phyloP scores from a whole-genome alignment of 2,113 vertebrate species.

The Hoplias malabaricus region DNA sequence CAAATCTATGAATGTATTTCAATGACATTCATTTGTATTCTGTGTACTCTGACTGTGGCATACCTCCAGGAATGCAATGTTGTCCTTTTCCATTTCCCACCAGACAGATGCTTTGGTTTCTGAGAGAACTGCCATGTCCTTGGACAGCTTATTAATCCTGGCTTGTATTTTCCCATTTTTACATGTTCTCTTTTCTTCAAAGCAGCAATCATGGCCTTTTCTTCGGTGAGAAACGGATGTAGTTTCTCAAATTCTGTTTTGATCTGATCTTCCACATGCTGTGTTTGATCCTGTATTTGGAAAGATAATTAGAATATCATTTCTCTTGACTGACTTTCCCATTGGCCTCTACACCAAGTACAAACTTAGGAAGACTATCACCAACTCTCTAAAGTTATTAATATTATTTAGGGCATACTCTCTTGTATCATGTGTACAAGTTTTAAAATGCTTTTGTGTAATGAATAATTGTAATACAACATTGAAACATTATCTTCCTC shows the following conservation, averaged over 20 bases:
- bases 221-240: constrained; percentile 3
- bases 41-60: background rate
- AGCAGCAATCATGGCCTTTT: constrained; percentile 7
- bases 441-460: too few species aligned
- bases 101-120: background rate
- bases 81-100: background rate
- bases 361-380: background rate
- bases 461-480: too few species aligned
- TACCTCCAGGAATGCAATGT: constrained; percentile 34
- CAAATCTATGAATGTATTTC: background rate
- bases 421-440: too few species aligned
- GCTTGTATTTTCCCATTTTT: background rate
- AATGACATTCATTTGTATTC: background rate
- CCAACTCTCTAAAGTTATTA: too few species aligned
- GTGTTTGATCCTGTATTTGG: background rate
- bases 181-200: background rate
- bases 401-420: too few species aligned
- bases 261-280: background rate
- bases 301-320: too few species aligned
- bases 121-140: constrained; percentile 1
- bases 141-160: background rate
- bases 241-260: constrained; percentile 37
- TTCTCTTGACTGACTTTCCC: too few species aligned
- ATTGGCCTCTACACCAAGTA: too few species aligned
- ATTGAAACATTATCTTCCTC: too few species aligned